phyloP scores from a whole-genome alignment of 2,797 vertebrate species.

The Arrhamphus sclerolepis region DNA sequence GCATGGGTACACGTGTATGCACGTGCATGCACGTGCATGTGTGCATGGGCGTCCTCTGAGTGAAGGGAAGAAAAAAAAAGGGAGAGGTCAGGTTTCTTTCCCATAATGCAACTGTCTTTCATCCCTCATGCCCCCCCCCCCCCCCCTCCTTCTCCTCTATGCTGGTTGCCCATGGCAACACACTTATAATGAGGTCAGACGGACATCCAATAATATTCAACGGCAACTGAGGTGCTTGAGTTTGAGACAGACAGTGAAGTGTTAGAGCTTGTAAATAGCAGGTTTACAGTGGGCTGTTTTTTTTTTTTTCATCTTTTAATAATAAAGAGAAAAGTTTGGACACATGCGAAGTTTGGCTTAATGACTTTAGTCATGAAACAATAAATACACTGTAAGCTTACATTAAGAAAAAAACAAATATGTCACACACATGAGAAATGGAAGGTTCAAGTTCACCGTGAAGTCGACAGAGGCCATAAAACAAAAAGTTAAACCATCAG shows the following conservation, averaged over 20 bases:
- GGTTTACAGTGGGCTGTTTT: neutral
- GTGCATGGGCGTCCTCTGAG: conserved; percentile 43
- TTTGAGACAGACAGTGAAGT: conserved; percentile 39
- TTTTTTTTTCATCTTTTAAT: neutral
- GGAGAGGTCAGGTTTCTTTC: conserved; percentile 77
- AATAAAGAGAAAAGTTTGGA: neutral
- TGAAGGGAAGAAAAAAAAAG: conserved; percentile 24
- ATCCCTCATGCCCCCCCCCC: conserved; percentile 1
- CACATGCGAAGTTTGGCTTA: neutral
- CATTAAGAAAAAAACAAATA: too few species aligned
- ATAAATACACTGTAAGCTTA: too few species aligned
- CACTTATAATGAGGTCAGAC: conserved; percentile 81
- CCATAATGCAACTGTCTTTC: conserved; percentile 71
- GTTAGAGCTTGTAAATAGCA: too few species aligned
- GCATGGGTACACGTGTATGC: conserved; percentile 2
- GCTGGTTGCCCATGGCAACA: conserved; percentile 70
- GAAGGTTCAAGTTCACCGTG: neutral
- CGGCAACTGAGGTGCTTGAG: conserved; percentile 47
- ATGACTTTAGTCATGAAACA: neutral
- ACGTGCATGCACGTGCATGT: conserved; percentile 5
- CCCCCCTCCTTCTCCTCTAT: conserved; percentile 23
- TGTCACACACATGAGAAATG: neutral
- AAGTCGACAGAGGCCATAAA: neutral
- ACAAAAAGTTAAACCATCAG: neutral
- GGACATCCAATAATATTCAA: conserved; percentile 78